A percentile compares a stretch with the other conserved stretches of the same genome.
Evolutionary conservation across 1,140 invertebrate species (phyloP).

Genomic region (Belonocnema kinseyi): DNA sequence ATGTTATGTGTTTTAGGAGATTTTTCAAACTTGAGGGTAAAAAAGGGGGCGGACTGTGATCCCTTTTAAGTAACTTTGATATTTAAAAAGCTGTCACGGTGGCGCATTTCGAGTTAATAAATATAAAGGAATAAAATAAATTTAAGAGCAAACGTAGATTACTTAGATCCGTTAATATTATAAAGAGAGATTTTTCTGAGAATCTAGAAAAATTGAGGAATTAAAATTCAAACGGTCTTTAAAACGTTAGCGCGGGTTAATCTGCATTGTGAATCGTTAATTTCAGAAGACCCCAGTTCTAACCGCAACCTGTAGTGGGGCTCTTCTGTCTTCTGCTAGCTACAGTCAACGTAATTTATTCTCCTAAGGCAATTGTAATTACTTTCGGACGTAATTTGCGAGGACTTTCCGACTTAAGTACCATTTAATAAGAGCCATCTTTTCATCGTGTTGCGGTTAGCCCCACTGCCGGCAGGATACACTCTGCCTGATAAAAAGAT

Average conservation of each 20-base stretch:
- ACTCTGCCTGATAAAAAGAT: neutral
- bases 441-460: neutral
- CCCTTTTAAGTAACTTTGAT: too few species aligned
- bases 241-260: neutral
- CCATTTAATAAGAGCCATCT: conserved; percentile 20
- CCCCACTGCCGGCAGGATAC: neutral
- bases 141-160: too few species aligned
- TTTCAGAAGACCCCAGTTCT: conserved; percentile 13
- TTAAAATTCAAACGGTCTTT: conserved; percentile 18
- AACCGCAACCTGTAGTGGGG: conserved; percentile 15
- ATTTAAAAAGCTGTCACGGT: too few species aligned
- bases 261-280: conserved; percentile 30
- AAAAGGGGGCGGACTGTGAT: too few species aligned
- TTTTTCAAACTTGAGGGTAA: too few species aligned
- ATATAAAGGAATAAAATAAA: too few species aligned
- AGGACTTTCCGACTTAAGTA: conserved; percentile 24
- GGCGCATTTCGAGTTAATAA: too few species aligned
- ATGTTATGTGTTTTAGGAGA: too few species aligned
- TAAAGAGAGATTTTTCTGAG: too few species aligned
- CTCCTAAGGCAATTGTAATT: conserved; percentile 30
- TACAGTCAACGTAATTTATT: conserved; percentile 28
- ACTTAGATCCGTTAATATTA: too few species aligned
- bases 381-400: conserved; percentile 29
- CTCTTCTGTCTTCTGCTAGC: conserved; percentile 1
- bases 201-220: conserved; percentile 3